These are phyloP conservation scores for Mimumesa dahlbomi DNA, from an alignment of 2,888 invertebrate species.

Conservation along the genomic window DNA sequence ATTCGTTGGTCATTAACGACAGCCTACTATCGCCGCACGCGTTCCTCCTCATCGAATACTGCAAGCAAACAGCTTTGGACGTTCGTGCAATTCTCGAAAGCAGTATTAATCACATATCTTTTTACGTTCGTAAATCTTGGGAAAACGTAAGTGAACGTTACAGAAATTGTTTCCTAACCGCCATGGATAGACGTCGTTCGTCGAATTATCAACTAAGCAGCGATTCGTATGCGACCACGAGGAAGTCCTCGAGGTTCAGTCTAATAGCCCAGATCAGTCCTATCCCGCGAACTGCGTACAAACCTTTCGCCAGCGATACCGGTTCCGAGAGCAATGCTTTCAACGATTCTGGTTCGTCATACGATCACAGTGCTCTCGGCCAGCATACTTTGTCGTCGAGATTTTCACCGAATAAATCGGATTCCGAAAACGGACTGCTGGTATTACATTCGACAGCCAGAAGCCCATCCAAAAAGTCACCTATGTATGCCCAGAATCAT, in stretches of 20 bases:
- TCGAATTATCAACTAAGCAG: conserved; percentile 69
- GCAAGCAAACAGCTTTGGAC: conserved; percentile 52
- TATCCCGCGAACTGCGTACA: conserved; percentile 48
- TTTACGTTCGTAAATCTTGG: conserved; percentile 20
- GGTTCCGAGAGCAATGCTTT: conserved; percentile 30
- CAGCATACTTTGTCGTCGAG: conserved; percentile 70
- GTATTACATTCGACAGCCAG: conserved; percentile 26
- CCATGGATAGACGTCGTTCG: conserved; percentile 64
- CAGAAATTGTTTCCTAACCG: conserved; percentile 42
- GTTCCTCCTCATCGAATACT: conserved; percentile 56
- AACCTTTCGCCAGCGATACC: neutral
- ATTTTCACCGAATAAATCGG: conserved; percentile 50
- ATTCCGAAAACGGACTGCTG: conserved; percentile 58
- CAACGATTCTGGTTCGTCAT: conserved; percentile 19
- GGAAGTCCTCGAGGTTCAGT: conserved; percentile 46
- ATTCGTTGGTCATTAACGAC: conserved; percentile 73
- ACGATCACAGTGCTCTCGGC: conserved; percentile 24
- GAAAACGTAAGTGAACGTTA: conserved; percentile 29
- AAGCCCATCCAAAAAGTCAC: conserved; percentile 41
- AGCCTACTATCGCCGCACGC: conserved; percentile 72
- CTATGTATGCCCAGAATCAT: conserved; percentile 50
- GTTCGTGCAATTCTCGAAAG: conserved; percentile 19
- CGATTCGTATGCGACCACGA: conserved; percentile 49
- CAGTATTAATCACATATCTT: conserved; percentile 4
- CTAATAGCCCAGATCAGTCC: conserved; percentile 64